Evolutionary conservation across 2,113 vertebrate species (phyloP).

Genomic region (Ictalurus furcatus): DNA sequence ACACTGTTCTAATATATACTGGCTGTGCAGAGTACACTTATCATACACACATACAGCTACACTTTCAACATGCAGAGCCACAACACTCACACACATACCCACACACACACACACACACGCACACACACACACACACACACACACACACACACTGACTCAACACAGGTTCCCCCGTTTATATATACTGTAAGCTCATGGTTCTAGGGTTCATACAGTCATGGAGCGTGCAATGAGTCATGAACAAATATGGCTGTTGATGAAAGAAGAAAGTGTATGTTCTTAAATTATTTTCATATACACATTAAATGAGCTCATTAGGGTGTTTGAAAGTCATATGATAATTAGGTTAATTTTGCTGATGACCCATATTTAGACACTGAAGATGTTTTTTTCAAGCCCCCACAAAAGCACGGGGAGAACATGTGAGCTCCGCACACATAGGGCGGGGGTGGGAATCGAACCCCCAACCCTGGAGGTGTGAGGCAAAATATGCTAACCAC

Average conservation of each 20-base stretch:
- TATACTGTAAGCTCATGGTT: not conserved
- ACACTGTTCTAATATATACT: constrained; percentile 14
- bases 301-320: not conserved
- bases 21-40: not conserved
- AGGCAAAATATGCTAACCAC: too few relatives aligned
- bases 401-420: too few relatives aligned
- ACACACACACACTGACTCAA: not conserved
- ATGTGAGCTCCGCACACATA: too few relatives aligned
- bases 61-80: not conserved
- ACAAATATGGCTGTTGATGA: not conserved
- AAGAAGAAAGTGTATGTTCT: not conserved
- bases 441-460: too few relatives aligned
- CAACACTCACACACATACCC: not conserved
- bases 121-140: not conserved
- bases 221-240: not conserved
- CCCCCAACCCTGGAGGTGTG: too few relatives aligned
- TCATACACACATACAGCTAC: not conserved
- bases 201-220: not conserved
- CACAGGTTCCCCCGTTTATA: not conserved
- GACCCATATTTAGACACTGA: not conserved
- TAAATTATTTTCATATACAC: not conserved
- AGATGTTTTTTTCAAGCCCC: not conserved
- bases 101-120: not conserved
- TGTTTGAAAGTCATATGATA: not conserved
- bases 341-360: not conserved